Evolutionary conservation across 2,888 invertebrate species (phyloP).

Genomic region (Chrysolina haemoptera): DNA sequence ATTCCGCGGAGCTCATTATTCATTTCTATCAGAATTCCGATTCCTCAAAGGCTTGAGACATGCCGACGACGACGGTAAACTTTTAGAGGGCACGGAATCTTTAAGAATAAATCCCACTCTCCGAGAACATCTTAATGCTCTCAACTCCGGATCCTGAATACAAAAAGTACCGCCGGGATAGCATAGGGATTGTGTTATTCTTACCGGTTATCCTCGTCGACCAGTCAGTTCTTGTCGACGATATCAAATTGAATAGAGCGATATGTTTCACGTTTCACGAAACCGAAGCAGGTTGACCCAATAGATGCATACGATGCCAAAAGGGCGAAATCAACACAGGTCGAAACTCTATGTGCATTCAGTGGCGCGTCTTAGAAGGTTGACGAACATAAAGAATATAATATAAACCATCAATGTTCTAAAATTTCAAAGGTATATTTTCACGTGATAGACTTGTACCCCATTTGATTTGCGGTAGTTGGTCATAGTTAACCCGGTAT

Average conservation of each 20-base stretch:
- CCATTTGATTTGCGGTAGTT: too few species aligned
- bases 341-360: too few species aligned
- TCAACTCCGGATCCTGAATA: slow-evolving; percentile 21
- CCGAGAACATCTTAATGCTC: slow-evolving; percentile 26
- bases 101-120: slow-evolving; percentile 20
- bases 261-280: background rate
- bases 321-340: background rate
- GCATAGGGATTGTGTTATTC: background rate
- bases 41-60: slow-evolving; percentile 6
- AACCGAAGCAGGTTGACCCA: too few species aligned
- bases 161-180: background rate
- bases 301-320: background rate
- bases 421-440: too few species aligned
- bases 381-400: too few species aligned
- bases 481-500: too few species aligned
- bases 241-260: slow-evolving; percentile 2
- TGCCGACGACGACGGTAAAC: background rate
- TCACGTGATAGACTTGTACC: too few species aligned
- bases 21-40: slow-evolving; percentile 28
- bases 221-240: background rate
- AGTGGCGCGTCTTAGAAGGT: too few species aligned
- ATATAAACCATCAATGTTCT: too few species aligned
- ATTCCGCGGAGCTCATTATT: slow-evolving; percentile 19
- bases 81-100: slow-evolving; percentile 24
- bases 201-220: background rate